Conservation (phyloP, 1,140 invertebrate genomes). For the Phortica variegata region DNA sequence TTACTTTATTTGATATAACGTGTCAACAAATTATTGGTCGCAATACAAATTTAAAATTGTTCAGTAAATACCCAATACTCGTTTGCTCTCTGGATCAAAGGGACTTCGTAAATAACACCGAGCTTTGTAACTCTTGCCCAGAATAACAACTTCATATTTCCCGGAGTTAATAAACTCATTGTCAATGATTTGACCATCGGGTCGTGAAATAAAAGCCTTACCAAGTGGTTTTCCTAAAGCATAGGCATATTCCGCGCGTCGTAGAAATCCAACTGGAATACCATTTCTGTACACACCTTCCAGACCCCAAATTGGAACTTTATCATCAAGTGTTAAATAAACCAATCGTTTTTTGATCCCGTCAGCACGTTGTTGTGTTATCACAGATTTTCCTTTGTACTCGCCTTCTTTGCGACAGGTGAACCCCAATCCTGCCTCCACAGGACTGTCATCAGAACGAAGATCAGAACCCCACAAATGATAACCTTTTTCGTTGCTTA, state of each 20-base stretch:
- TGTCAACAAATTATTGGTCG: no score
- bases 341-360: constrained; percentile 74
- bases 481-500: constrained; percentile 86
- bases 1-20: no score
- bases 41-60: no score
- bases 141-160: constrained; percentile 76
- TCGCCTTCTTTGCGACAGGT: constrained; percentile 73
- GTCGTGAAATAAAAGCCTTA: constrained; percentile 58
- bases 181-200: constrained; percentile 59
- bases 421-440: constrained; percentile 78
- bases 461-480: constrained; percentile 83
- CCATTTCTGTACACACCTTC: constrained; percentile 82
- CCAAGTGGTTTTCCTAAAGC: constrained; percentile 70
- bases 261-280: constrained; percentile 72
- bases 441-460: constrained; percentile 78
- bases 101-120: constrained; percentile 71
- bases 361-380: constrained; percentile 65
- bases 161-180: constrained; percentile 71
- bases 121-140: constrained; percentile 72
- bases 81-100: constrained; percentile 71
- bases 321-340: constrained; percentile 71
- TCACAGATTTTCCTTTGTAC: constrained; percentile 73
- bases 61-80: constrained; percentile 46
- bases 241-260: constrained; percentile 79
- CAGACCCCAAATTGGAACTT: constrained; percentile 75